phyloP scores from a whole-genome alignment of 2,797 vertebrate species.

The Cetoscarus ocellatus region DNA sequence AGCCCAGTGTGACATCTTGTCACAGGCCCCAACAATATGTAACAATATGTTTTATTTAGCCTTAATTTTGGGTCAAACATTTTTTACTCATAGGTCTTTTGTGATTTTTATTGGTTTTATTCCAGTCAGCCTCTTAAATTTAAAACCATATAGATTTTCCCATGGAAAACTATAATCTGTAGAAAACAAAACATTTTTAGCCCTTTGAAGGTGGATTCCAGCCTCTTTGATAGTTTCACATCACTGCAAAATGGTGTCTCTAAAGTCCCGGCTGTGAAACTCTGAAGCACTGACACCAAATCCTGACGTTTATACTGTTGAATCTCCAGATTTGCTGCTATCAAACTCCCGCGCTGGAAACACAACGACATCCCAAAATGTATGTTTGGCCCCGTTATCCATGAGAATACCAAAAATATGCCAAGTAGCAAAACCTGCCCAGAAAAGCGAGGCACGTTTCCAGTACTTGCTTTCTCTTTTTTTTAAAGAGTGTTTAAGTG shows the following conservation, averaged over 20 bases:
- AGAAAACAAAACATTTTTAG: conserved; percentile 1
- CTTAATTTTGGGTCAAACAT: too few relatives aligned
- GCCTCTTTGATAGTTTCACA: conserved; percentile 15
- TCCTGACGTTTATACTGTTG: conserved; percentile 30
- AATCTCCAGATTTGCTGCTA: conserved; percentile 42
- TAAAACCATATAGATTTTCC: neutral
- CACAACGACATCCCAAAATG: conserved; percentile 38
- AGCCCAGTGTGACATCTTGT: too few relatives aligned
- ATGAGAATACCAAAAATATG: conserved; percentile 63
- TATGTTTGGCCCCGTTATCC: conserved; percentile 58
- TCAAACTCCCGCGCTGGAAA: conserved; percentile 51
- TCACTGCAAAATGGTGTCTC: conserved; percentile 26
- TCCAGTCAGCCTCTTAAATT: conserved; percentile 6
- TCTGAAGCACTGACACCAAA: conserved; percentile 20
- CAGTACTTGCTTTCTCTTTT: conserved; percentile 26
- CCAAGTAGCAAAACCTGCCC: conserved; percentile 59
- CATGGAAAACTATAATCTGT: conserved; percentile 22
- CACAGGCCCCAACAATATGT: too few relatives aligned
- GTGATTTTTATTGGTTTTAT: conserved; percentile 9
- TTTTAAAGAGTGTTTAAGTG: conserved; percentile 54
- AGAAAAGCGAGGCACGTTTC: conserved; percentile 55
- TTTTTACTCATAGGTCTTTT: too few relatives aligned
- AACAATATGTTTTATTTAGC: too few relatives aligned
- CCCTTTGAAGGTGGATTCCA: conserved; percentile 7
- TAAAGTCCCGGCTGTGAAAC: conserved; percentile 27